phyloP scores from a whole-genome alignment of 1,140 invertebrate species.

The Reticulitermes speratus region DNA sequence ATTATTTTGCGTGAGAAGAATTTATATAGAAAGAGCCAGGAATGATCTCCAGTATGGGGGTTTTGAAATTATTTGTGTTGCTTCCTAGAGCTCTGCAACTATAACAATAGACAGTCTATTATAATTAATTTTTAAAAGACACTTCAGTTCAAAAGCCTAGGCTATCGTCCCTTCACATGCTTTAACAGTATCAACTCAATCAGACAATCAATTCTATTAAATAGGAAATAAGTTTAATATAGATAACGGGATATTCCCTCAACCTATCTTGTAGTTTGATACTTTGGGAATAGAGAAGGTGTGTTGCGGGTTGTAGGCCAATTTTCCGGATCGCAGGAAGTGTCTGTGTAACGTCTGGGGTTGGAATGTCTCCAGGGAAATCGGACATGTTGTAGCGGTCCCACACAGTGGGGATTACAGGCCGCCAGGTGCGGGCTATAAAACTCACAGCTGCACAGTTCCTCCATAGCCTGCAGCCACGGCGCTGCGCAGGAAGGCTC shows the following conservation, averaged over 20 bases:
- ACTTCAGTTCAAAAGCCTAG: too few species aligned
- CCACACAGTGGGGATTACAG: not conserved
- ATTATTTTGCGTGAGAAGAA: too few species aligned
- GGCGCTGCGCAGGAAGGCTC: too few species aligned
- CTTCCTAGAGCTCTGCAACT: too few species aligned
- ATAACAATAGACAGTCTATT: too few species aligned
- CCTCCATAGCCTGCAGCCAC: not conserved
- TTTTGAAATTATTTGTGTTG: too few species aligned
- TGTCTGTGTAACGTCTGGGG: not conserved
- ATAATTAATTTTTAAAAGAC: too few species aligned
- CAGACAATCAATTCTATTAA: not conserved
- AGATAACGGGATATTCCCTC: not conserved
- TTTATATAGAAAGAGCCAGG: too few species aligned
- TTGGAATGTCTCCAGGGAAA: not conserved
- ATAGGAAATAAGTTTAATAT: not conserved
- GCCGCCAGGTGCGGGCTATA: not conserved
- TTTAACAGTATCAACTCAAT: too few species aligned
- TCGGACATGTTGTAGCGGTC: not conserved
- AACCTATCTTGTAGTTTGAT: not conserved
- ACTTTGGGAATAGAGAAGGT: not conserved
- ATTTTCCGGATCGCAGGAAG: conserved; percentile 2
- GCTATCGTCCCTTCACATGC: too few species aligned
- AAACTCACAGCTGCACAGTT: not conserved
- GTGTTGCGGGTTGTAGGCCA: not conserved
- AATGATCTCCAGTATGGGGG: too few species aligned